Evolutionary conservation across 2,888 invertebrate species (phyloP), one percentile per base, ranked within the genome.

Genomic region (Athripsodes cinereus): DNA sequence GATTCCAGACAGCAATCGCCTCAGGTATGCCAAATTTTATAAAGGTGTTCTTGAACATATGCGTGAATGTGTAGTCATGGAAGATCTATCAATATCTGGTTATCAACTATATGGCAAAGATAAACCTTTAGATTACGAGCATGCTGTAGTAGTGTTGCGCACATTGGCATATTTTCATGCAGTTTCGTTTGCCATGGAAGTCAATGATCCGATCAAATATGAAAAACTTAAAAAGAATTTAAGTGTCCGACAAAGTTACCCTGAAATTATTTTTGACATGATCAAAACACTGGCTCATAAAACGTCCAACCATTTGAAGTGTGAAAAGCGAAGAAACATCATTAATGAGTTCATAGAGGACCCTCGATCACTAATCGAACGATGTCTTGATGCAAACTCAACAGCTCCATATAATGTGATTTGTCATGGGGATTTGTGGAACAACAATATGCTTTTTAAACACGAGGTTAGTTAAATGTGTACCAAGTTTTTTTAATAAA

Each of bases 141-240:
- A 65, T 19, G 46, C 61, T 1, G 40, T 56, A 48, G 48, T 56
- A 10, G 60, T 65, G 2, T 48, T 67, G 22, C 52, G 57, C 16
- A 52, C 55, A 11, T 63, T 65, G 48, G 67, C 65, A 8, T 64
- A 62, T 22, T 58, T 60, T 8, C 67, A 67, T 22, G 67, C 65
- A 1, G n/a, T 64, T 13, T 65, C 66, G 6, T 65, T 65, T 48
- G 67, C 64, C 2, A 49, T 66, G 35, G 54, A 55, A 31, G 57
- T 64, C 6, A 64, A 64, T 35, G 57, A 64, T 20, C 65, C 62
- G 31, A 48, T 52, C 13, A 52, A 51, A 2, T 51, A 22, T 1
- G 52, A 61, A 18, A 8, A 60, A n/a, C 65, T 64, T 40, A 13
- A 22, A 19, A 18, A 2, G 52, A 58, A 49, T 46, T 52, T 3